These are phyloP conservation scores for Mastacembelus armatus DNA, from an alignment of 2,797 vertebrate genomes.

Conservation along the genomic window DNA sequence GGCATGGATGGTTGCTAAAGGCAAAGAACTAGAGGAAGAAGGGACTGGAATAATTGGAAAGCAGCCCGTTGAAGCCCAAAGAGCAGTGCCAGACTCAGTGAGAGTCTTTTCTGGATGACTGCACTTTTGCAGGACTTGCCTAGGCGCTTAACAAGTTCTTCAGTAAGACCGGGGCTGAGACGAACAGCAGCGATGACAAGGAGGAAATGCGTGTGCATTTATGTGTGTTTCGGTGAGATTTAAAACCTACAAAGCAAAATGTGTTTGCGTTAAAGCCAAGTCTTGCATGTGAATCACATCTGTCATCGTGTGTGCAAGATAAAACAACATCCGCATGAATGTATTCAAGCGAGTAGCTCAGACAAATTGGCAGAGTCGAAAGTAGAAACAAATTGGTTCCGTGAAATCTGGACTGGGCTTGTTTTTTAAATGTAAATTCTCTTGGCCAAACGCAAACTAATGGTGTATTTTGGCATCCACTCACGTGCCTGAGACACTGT, in stretches of 20 bases:
- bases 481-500: constrained; percentile 45
- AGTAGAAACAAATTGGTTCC: not conserved
- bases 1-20: constrained; percentile 7
- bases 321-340: not conserved
- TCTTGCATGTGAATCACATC: not conserved
- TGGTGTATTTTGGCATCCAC: constrained; percentile 37
- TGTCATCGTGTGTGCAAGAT: not conserved
- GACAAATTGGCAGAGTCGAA: constrained; percentile 16
- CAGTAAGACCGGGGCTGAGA: constrained; percentile 28
- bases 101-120: constrained; percentile 71
- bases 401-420: constrained; percentile 1
- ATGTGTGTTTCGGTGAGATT: not conserved
- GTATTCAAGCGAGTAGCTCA: not conserved
- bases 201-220: constrained; percentile 12
- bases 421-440: constrained; percentile 43
- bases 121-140: constrained; percentile 67
- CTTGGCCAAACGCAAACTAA: constrained; percentile 7
- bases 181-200: constrained; percentile 37
- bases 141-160: constrained; percentile 66
- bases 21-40: constrained; percentile 12
- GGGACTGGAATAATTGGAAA: constrained; percentile 57
- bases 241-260: not conserved
- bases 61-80: constrained; percentile 50
- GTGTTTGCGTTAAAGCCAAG: constrained; percentile 6
- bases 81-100: constrained; percentile 51